These are phyloP conservation scores for Aulostomus chinensis DNA, from an alignment of 2,797 vertebrate species.

Conservation along the genomic window DNA sequence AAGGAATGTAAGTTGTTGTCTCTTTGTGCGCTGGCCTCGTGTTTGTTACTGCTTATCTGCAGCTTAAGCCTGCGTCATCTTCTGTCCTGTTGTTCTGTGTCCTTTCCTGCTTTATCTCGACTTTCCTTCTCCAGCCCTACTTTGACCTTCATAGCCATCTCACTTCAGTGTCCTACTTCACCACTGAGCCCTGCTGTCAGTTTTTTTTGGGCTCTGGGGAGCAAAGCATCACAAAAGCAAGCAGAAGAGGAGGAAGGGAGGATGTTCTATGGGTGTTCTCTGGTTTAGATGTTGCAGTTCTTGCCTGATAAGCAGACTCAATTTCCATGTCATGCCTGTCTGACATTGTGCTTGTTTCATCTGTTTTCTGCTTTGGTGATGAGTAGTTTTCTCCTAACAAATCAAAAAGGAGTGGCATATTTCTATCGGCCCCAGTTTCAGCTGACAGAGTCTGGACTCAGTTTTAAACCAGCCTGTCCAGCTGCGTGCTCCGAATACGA, in stretches of 20 bases:
- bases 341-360: neutral
- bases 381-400: too few species aligned
- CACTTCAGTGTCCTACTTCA: constrained; percentile 18
- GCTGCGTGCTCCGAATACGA: too few species aligned
- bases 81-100: constrained; percentile 13
- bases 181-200: constrained; percentile 8
- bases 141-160: constrained; percentile 20
- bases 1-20: too few species aligned
- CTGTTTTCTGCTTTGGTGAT: too few species aligned
- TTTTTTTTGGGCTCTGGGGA: constrained; percentile 2
- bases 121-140: constrained; percentile 24
- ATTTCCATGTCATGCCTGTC: too few species aligned
- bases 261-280: too few species aligned
- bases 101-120: constrained; percentile 17
- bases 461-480: too few species aligned
- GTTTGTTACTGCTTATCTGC: constrained; percentile 37
- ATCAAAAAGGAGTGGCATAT: too few species aligned
- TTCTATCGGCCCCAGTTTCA: too few species aligned
- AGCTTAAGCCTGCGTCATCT: constrained; percentile 22
- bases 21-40: constrained; percentile 30
- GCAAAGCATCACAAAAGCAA: neutral
- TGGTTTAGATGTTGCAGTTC: too few species aligned
- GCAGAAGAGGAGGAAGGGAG: constrained; percentile 3
- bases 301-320: too few species aligned
- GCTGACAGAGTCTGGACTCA: too few species aligned